Evolutionary conservation across 2,888 invertebrate genomes (phyloP), one percentile per base, ranked within the genome.

Genomic region (Tetramorium bicarinatum): DNA sequence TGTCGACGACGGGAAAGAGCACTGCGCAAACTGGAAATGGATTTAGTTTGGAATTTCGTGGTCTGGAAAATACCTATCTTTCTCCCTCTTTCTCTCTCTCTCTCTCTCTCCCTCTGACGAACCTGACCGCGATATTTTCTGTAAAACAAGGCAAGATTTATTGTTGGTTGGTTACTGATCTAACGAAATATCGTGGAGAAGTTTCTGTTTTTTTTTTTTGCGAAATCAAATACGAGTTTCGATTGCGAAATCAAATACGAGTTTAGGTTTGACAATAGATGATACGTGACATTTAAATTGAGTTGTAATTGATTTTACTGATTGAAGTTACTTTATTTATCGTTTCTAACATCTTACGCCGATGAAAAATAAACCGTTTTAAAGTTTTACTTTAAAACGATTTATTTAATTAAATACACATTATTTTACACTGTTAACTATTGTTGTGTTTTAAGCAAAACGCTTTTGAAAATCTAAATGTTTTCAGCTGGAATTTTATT

Each of bases 1-100:
- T 82, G 83, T 75, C 84, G 84, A 38, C 79, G 82, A 38, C 76
- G 85, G 83, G 77, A 86, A 86, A 89, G 85, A 85, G 82, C 83
- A 79, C 38, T 59, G 75, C 49, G 82, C 80, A 86, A 88, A 89
- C 89, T 81, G 83, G 75, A 84, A 89, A 89, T 85, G 85, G 89
- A 89, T 89, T 88, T 83, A 88, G 87, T 87, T 89, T 74, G 84
- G 87, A 89, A 89, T 89, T 83, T 84, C 69, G 71, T 62, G 84
- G 85, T 74, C 81, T 81, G 75, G 85, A 86, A 84, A 86, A 67
- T 83, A 72, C 81, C 67, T 83, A 83, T 54, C 47, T 67, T 18
- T 67, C 18, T 18, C 66, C 4, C 64, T 0, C n/a, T 0, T 1
- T 2, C 62, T n/a, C 41, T 7, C 21, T 2, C 21, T 13, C 25